Conservation (phyloP, 2,888 invertebrate species). For the Dinocampus coccinellae region DNA sequence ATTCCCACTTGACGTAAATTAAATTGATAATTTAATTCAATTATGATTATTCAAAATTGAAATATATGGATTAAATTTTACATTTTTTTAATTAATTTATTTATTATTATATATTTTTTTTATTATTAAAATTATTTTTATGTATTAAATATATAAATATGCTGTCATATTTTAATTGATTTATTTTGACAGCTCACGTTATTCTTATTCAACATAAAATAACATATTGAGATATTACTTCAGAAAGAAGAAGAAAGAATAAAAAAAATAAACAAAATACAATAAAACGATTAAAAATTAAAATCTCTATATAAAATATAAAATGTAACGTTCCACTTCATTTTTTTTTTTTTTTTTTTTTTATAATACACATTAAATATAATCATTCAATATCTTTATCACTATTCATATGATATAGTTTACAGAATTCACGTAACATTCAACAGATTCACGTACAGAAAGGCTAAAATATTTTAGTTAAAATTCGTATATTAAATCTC, state of each 20-base stretch:
- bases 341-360: no score
- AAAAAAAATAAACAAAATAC: no score
- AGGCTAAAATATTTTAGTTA: neutral
- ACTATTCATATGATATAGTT: no score
- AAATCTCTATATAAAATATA: neutral
- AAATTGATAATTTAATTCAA: slow-evolving; percentile 1
- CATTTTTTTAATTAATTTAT: no score
- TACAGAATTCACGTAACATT: no score
- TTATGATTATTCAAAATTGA: neutral
- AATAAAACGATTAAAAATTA: no score
- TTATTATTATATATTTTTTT: no score
- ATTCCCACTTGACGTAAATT: slow-evolving; percentile 13
- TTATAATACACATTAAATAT: no score
- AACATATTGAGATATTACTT: neutral
- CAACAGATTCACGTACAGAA: no score
- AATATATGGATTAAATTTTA: neutral
- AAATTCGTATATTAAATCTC: slow-evolving; percentile 4
- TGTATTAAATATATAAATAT: neutral
- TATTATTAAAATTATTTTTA: no score
- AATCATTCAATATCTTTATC: no score
- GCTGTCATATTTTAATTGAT: neutral
- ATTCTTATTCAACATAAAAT: neutral
- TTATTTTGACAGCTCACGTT: neutral
- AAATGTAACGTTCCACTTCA: neutral
- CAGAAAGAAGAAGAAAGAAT: no score